Percentiles rank a stretch among this genome's conserved stretches.
These are phyloP conservation scores for Schizopygopsis pylzovi DNA, from an alignment of 2,797 vertebrate species.

Conservation along the genomic window DNA sequence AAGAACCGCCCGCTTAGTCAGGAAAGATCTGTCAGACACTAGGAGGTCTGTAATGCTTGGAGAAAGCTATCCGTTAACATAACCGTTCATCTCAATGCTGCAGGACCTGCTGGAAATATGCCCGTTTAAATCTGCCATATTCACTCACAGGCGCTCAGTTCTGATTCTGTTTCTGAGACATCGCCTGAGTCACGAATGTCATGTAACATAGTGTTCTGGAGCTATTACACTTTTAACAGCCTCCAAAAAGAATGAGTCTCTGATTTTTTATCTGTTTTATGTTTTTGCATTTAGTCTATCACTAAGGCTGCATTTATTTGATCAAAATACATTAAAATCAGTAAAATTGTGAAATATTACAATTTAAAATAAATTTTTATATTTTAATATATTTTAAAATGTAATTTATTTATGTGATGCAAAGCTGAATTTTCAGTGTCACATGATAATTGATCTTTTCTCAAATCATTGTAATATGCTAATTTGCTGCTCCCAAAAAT, in stretches of 20 bases:
- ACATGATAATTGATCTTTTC: neutral
- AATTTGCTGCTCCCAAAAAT: neutral
- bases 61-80: neutral
- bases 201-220: neutral
- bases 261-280: too few species aligned
- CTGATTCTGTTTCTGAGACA: neutral
- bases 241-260: neutral
- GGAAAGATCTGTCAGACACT: neutral
- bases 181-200: neutral
- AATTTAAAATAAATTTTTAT: neutral
- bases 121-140: neutral
- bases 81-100: neutral
- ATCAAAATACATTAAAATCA: neutral
- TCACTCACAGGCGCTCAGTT: neutral
- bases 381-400: neutral
- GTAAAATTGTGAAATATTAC: neutral
- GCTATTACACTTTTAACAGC: neutral
- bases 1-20: slow-evolving; percentile 13
- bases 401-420: neutral
- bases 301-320: neutral
- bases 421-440: neutral
- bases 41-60: neutral
- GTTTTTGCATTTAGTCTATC: neutral
- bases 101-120: neutral
- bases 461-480: neutral